Evolutionary conservation across 2,888 invertebrate species (phyloP).

Genomic region (Ethmia dodecea): DNA sequence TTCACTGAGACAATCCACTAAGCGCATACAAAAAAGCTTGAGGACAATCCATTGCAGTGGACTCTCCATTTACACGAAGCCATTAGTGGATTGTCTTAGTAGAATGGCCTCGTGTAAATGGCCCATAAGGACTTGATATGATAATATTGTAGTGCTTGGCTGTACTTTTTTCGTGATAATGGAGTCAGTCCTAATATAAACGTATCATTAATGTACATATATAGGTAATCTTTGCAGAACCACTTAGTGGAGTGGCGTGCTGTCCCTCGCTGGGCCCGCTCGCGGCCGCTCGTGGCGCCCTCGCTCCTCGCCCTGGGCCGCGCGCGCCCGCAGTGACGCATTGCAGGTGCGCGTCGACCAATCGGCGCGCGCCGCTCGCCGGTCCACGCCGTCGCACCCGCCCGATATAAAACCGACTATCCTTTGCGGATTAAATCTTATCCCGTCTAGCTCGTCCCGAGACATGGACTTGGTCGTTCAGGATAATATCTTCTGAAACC

Average conservation of each 20-base stretch:
- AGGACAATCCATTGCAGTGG: no score
- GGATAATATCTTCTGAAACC: conserved; percentile 47
- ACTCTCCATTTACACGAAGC: no score
- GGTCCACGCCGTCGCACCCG: conserved; percentile 87
- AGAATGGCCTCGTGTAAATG: background rate
- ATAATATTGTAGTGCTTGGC: no score
- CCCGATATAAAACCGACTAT: conserved; percentile 81
- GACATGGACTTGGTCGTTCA: conserved; percentile 71
- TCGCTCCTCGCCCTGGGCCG: conserved; percentile 21
- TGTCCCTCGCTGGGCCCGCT: conserved; percentile 23
- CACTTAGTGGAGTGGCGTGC: background rate
- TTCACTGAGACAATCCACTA: no score
- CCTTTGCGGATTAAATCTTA: conserved; percentile 80
- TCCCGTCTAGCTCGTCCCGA: conserved; percentile 72
- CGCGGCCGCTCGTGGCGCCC: conserved; percentile 41
- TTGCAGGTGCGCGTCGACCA: conserved; percentile 91
- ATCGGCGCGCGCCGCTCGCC: conserved; percentile 84
- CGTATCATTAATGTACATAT: no score
- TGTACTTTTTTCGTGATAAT: no score
- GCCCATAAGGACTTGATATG: no score
- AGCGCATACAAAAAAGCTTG: no score
- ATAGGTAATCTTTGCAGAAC: background rate
- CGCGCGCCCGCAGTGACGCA: conserved; percentile 82
- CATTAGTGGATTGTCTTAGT: background rate
- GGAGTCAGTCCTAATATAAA: no score